Evolutionary conservation across 2,797 vertebrate genomes (phyloP), one percentile per base, ranked within the genome.

Genomic region (Eutrigla gurnardus): DNA sequence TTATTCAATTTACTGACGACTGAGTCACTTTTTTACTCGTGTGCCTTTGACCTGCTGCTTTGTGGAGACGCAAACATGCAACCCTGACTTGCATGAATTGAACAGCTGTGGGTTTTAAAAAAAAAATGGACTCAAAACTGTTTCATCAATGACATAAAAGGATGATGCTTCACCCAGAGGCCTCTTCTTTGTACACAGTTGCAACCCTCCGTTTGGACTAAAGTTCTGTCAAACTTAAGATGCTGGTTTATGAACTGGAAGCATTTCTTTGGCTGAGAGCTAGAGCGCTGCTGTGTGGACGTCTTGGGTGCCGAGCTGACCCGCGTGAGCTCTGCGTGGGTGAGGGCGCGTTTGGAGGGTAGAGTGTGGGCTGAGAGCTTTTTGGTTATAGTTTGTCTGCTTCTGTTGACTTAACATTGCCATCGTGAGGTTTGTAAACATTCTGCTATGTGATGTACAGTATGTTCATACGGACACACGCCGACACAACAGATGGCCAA

Each of bases 401-500:
- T 65, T 53, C 35, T 79, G 50, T 61, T 55, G 67, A 73, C 52
- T 53, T 55, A 18, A 47, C 39, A 14, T 49, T 66, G 60, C 46
- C 33, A 67, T 66, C 17, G 15, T 13, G 5, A 65, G 54, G 10
- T 36, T 39, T 43, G 39, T 4, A 33, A 65, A 67, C 18, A 72
- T 72, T 32, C 47, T 13, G 12, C 17, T 59, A 42, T 70, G 36
- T 32, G 53, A 54, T 4, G 12, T 36, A 53, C 49, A 53, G 25
- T 45, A 73, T 60, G 71, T 46, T 64, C 32, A 7, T 32, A 53
- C 7, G 11, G 13, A 61, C 35, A 59, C 63, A 70, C 18, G 2
- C 17, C 10, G 32, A 33, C 64, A 70, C 73, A 87, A 72, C 91
- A 93, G 89, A 91, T 93, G 91, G 89, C 77, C 86, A 62, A 73